Evolutionary conservation across 2,797 vertebrate species (phyloP), one percentile per base, ranked within the genome.

Genomic region (Tiaroga cobitis): DNA sequence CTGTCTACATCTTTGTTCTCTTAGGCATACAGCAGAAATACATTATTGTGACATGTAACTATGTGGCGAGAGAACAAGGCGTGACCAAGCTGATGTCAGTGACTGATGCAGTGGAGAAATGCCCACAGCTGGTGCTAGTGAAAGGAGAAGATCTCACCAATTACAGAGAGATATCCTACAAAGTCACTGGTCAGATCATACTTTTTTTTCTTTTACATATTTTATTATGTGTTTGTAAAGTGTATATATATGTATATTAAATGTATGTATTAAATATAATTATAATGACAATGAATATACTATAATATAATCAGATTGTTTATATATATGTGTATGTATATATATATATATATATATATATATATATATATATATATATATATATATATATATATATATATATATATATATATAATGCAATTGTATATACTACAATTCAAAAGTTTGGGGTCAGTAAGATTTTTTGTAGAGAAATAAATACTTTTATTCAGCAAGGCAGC

Each of bases 61-160:
- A 98, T 54, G 95, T 96, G 93, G 97, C 97, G 32, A 95, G 97
- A 80, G 93, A 93, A 70, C 89, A 85, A 13, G 97, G 97, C 0
- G 91, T 98, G 72, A 94, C 92, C 80, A 99, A 98, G 88, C 80
- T 96, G 87, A 97, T 97, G 96, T 93, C 85, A 61, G 90, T 98
- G 21, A 93, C 88, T 82, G 94, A 95, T 8, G 97, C 97, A 0
- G 95, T 94, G 88, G 95, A 96, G 89, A 97, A 95, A 78, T 98
- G 96, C 90, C 97, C 97, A 73, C 92, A 97, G 34, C 92, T 99
- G 85, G 92, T 97, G 5, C 90, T 98, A 87, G 96, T 98, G 37
- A 96, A 95, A n/a, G 97, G 98, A 91, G 97, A 99, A 94, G 97
- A 99, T 86, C 90, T 99, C 80, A 97, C 95, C 0, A 95, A 93